A percentile compares a stretch with the other conserved stretches of the same genome.
phyloP scores from a whole-genome alignment of 37 sponge, comb jelly and placozoan genomes.

The Aplysina aerophoba region DNA sequence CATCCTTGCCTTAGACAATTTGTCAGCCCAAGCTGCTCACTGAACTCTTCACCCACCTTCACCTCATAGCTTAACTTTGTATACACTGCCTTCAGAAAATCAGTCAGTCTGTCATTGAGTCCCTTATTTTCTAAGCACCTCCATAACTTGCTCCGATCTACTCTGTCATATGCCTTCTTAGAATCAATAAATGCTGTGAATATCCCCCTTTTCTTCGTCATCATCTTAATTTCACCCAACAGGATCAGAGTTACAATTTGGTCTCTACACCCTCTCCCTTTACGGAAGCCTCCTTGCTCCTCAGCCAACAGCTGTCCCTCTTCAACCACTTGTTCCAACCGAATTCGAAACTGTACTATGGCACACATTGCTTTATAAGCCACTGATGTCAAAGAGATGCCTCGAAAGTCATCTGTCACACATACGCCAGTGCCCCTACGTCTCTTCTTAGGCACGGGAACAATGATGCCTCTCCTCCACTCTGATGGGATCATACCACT shows the following conservation, averaged over 20 bases:
- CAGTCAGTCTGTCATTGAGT: background rate
- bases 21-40: constrained; percentile 2
- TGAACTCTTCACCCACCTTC: background rate
- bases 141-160: constrained; percentile 15
- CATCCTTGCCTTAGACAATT: constrained; percentile 6
- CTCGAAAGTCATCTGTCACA: no score
- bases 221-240: background rate
- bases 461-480: no score
- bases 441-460: no score
- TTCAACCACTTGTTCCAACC: no score
- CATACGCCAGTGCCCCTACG: no score
- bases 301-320: no score
- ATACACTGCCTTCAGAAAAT: background rate
- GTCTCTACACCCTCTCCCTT: constrained; percentile 14
- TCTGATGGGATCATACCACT: no score
- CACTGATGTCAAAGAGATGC: no score
- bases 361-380: no score
- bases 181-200: constrained; percentile 11
- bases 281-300: no score
- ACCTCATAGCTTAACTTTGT: background rate
- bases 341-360: no score
- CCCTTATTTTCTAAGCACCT: background rate
- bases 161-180: constrained; percentile 12
- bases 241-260: constrained; percentile 8
- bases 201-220: background rate